Evolutionary conservation across 1,140 invertebrate species (phyloP), one percentile per base, ranked within the genome.

Genomic region (Zaprionus tsacasi): DNA sequence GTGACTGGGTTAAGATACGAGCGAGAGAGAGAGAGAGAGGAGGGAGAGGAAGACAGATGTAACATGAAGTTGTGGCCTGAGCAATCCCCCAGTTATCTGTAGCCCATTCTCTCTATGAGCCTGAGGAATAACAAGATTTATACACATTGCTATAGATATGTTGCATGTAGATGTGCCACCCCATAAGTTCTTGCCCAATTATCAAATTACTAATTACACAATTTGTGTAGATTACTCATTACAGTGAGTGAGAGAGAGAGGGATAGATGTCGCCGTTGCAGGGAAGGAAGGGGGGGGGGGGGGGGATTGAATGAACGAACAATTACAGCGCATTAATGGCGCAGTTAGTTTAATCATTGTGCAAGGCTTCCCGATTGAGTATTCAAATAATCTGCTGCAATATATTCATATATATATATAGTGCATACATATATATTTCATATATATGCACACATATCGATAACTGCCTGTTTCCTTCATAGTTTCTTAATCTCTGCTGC

Each of bases 321-420:
- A 66, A 83, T 85, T 81, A 67, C 81, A 76, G 66, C 76, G 76
- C 60, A 86, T 86, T 81, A 72, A 86, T 86, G 60, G 27, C 65
- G 61, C 58, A 74, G 27, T 70, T 68, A 78, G 74, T 78, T 78
- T 65, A 38, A 61, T 54, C 38, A 55, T 59, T 66, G 52, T 72
- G 55, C 73, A 72, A 40, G 17, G 17, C 45, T 11, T n/a, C 17
- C 45, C 45, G 21, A 50, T 50, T 17, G 17, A 10, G 17, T 17
- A 50, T 50, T 50, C 17, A 25, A 10, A 50, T 50, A 21, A 50
- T 50, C 45, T 50, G 45, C 8, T 65, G 30, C 50, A 40, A 15
- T 36, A 21, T 10, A 45, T 17, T 17, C 15, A 48, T 6, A 3
- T 7, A 7, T 7, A 7, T 50, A 12, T 50, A 12, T 6, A 25